These are phyloP conservation scores for Pantala flavescens DNA, from an alignment of 1,140 invertebrate genomes.

Conservation along the genomic window DNA sequence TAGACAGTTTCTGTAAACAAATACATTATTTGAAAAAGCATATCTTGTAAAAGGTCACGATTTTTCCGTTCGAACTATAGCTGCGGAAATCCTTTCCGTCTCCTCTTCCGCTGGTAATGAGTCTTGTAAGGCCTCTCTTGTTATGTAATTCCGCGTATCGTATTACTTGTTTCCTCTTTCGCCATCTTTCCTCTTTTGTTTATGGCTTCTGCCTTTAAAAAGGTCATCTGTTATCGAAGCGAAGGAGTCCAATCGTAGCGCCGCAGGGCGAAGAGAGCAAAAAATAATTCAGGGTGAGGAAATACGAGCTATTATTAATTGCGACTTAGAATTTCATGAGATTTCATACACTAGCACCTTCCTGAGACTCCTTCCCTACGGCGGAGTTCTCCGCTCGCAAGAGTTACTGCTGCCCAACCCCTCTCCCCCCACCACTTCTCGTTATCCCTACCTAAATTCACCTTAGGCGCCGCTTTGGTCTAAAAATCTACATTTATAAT, in stretches of 20 bases:
- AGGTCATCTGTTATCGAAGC: not conserved
- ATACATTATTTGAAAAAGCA: too few relatives aligned
- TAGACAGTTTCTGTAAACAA: too few relatives aligned
- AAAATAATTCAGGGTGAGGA: not conserved
- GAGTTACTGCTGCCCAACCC: not conserved
- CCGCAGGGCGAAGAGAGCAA: not conserved
- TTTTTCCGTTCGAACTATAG: too few relatives aligned
- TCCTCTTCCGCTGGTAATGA: too few relatives aligned
- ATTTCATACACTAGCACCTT: not conserved
- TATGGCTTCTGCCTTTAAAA: not conserved
- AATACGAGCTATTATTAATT: not conserved
- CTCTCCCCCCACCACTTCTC: not conserved
- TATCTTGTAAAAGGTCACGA: too few relatives aligned
- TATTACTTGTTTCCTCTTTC: not conserved
- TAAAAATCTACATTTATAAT: too few relatives aligned
- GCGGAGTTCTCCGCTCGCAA: not conserved
- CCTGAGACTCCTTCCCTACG: not conserved
- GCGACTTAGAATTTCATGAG: constrained; percentile 5
- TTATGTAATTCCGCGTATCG: too few relatives aligned
- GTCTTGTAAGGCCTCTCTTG: too few relatives aligned
- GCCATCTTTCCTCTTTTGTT: not conserved
- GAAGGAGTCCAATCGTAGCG: not conserved
- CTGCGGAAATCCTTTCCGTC: too few relatives aligned
- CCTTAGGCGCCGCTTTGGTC: too few relatives aligned
- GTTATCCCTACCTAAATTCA: too few relatives aligned